A percentile compares a stretch with the other conserved stretches of the same genome.
Conservation (phyloP, 2,113 vertebrate genomes). For the Pygoscelis adeliae region DNA sequence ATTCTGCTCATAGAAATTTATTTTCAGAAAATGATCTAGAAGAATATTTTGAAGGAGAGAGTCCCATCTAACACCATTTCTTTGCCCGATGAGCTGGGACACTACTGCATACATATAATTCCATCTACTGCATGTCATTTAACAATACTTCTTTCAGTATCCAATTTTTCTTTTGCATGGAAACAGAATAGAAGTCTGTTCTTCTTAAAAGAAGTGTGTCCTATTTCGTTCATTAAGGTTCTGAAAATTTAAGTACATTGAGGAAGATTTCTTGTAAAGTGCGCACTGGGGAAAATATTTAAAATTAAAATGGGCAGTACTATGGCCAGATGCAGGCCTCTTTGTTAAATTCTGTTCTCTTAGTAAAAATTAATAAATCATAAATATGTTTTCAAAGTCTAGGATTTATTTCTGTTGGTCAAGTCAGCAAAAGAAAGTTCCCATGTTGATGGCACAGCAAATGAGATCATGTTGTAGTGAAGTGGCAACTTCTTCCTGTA, state of each 20-base stretch:
- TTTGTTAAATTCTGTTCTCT: background rate
- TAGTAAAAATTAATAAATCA: background rate
- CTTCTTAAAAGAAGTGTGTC: background rate
- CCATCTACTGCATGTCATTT: background rate
- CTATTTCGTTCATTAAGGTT: background rate
- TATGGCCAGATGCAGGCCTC: background rate
- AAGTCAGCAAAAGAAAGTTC: background rate
- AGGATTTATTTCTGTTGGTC: background rate
- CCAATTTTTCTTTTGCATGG: background rate
- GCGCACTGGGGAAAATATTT: background rate
- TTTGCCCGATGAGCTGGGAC: background rate
- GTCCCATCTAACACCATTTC: accelerated
- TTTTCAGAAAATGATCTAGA: background rate
- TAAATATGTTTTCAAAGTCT: background rate
- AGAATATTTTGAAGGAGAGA: background rate
- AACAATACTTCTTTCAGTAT: background rate
- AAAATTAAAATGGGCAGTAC: background rate
- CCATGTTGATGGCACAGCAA: background rate
- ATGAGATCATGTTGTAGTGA: background rate
- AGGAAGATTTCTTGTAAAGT: background rate
- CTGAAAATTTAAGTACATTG: background rate
- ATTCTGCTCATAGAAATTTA: background rate
- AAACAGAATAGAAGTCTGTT: background rate
- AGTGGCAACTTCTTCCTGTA: background rate
- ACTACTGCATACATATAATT: background rate